Conservation (phyloP, 2,888 invertebrate species). For the Drosophila yooni region DNA sequence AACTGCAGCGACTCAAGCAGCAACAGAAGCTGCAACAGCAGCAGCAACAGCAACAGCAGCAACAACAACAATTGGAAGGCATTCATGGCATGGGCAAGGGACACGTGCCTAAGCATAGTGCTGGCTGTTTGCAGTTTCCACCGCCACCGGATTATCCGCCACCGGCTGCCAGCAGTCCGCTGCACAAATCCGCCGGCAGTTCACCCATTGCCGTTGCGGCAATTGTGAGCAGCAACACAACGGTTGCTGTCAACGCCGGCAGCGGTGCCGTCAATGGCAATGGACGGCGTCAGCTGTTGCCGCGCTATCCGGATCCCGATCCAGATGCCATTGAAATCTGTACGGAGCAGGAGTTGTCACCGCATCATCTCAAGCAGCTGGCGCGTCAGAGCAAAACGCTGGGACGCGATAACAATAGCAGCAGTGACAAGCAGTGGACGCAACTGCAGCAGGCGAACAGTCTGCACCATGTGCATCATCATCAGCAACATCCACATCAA, state of each 20-base stretch:
- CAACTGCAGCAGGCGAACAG: slow-evolving; percentile 63
- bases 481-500: slow-evolving; percentile 72
- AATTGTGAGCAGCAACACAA: slow-evolving; percentile 36
- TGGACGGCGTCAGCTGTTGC: slow-evolving; percentile 74
- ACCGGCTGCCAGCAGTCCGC: slow-evolving; percentile 43
- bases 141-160: slow-evolving; percentile 89
- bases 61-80: slow-evolving; percentile 48
- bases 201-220: slow-evolving; percentile 42
- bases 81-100: slow-evolving; percentile 45
- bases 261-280: slow-evolving; percentile 30
- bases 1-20: slow-evolving; percentile 67
- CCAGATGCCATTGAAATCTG: slow-evolving; percentile 85
- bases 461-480: slow-evolving; percentile 59
- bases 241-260: not conserved
- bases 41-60: slow-evolving; percentile 37
- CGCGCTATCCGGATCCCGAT: slow-evolving; percentile 83
- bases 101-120: slow-evolving; percentile 60
- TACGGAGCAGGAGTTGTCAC: slow-evolving; percentile 73
- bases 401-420: slow-evolving; percentile 45
- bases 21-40: slow-evolving; percentile 50
- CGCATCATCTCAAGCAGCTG: slow-evolving; percentile 61
- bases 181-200: slow-evolving; percentile 37
- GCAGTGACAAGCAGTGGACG: slow-evolving; percentile 48
- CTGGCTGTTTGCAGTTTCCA: slow-evolving; percentile 87
- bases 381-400: slow-evolving; percentile 61